These are phyloP conservation scores for Epirrhoe tristata DNA, from an alignment of 2,888 invertebrate genomes.

Conservation along the genomic window DNA sequence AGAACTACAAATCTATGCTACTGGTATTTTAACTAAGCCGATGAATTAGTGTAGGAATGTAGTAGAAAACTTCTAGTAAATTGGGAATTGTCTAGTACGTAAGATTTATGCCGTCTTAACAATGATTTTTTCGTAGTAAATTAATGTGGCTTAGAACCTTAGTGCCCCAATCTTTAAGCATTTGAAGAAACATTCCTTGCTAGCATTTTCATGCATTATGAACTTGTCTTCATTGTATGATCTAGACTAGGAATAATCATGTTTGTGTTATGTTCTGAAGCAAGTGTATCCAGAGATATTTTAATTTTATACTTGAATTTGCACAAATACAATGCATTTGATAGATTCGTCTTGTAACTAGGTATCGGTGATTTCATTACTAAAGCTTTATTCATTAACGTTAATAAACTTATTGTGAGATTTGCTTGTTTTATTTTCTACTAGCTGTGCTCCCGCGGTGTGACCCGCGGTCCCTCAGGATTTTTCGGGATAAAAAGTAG, in stretches of 20 bases:
- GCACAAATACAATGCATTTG: slow-evolving; percentile 42
- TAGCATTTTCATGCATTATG: slow-evolving; percentile 10
- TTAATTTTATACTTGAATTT: slow-evolving; percentile 9
- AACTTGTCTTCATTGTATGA: background rate
- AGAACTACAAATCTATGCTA: background rate
- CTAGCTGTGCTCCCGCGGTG: no score
- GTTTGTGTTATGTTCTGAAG: background rate
- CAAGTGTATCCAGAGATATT: background rate
- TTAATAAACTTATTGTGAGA: slow-evolving; percentile 61
- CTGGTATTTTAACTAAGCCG: background rate
- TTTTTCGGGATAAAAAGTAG: no score
- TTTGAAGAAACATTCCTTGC: slow-evolving; percentile 23
- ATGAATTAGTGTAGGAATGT: slow-evolving; percentile 14
- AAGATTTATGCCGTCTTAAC: slow-evolving; percentile 11
- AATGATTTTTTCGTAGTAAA: slow-evolving; percentile 23
- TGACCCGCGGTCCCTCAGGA: no score
- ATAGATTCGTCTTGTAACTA: slow-evolving; percentile 45
- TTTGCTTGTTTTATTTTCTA: slow-evolving; percentile 41
- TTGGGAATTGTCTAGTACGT: slow-evolving; percentile 1
- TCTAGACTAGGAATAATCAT: background rate
- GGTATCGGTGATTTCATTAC: slow-evolving; percentile 56
- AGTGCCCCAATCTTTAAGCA: slow-evolving; percentile 10
- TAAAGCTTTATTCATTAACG: slow-evolving; percentile 61
- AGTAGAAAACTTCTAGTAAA: slow-evolving; percentile 4
- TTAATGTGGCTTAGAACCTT: slow-evolving; percentile 1